Percentiles rank a stretch among this genome's conserved stretches.
Evolutionary conservation across 2,797 vertebrate species (phyloP).

Genomic region (Schizopygopsis pylzovi): DNA sequence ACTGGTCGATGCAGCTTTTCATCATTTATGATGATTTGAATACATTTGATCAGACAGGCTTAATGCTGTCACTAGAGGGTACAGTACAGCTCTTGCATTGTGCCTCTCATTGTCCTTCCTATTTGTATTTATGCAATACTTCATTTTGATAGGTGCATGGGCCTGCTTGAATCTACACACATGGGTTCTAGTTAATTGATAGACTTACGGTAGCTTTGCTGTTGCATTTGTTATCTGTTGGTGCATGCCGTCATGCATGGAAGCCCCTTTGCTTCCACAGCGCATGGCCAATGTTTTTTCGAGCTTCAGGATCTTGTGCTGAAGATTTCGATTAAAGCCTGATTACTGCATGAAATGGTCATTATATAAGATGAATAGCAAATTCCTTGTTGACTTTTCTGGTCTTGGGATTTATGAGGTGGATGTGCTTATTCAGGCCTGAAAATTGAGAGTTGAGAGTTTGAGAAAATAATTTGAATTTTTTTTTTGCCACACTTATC

Average conservation of each 20-base stretch:
- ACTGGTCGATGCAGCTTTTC: constrained; percentile 6
- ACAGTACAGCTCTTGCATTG: neutral
- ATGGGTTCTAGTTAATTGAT: constrained; percentile 16
- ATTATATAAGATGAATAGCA: neutral
- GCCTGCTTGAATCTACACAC: neutral
- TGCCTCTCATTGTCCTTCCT: neutral
- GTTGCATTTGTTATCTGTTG: constrained; percentile 9
- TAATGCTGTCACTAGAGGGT: constrained; percentile 35
- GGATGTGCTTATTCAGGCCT: neutral
- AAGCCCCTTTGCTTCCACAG: constrained; percentile 42
- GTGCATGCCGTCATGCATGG: constrained; percentile 36
- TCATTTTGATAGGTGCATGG: constrained; percentile 3
- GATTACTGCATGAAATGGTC: neutral
- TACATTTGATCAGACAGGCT: constrained; percentile 19
- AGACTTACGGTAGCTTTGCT: neutral
- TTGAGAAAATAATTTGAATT: neutral
- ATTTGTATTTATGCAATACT: neutral
- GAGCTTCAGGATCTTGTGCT: neutral
- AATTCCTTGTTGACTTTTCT: neutral
- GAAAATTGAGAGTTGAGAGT: too few species aligned
- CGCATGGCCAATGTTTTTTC: constrained; percentile 29
- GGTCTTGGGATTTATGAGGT: neutral
- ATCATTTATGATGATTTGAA: neutral
- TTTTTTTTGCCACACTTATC: neutral
- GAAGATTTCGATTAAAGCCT: neutral